Percentiles rank a stretch among this genome's conserved stretches.
Evolutionary conservation across 2,113 vertebrate genomes (phyloP).

Genomic region (Steatornis caripensis): DNA sequence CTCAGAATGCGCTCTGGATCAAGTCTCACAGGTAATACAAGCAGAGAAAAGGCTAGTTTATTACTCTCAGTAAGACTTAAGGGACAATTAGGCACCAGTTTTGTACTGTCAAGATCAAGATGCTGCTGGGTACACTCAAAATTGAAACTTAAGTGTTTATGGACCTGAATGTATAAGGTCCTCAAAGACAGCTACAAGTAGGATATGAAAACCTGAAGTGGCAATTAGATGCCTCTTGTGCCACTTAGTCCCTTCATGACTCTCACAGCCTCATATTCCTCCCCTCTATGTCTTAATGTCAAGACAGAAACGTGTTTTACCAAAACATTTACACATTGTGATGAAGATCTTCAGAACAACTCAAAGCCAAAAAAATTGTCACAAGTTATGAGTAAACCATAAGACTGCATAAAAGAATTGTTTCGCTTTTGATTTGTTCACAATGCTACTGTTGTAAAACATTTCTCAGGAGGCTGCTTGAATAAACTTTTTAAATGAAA

Average conservation of each 20-base stretch:
- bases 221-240: not conserved
- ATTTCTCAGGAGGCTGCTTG: not conserved
- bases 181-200: not conserved
- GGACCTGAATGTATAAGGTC: not conserved
- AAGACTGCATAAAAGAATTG: not conserved
- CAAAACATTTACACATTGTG: not conserved
- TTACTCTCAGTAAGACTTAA: not conserved
- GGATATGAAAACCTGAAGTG: not conserved
- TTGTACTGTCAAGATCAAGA: not conserved
- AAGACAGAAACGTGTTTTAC: rapidly evolving
- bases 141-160: not conserved
- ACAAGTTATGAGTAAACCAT: not conserved
- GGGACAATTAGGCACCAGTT: not conserved
- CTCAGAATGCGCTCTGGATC: not conserved
- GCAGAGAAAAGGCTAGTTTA: not conserved
- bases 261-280: not conserved
- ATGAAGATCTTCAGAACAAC: not conserved
- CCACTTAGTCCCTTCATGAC: not conserved
- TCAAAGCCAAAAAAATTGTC: not conserved
- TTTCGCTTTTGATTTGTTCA: not conserved
- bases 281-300: not conserved
- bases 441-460: not conserved
- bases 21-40: not conserved
- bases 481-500: not conserved
- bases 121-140: not conserved